A percentile compares a stretch with the other conserved stretches of the same genome.
These are phyloP conservation scores for Collichthys lucidus DNA, from an alignment of 2,113 vertebrate species.

Conservation along the genomic window DNA sequence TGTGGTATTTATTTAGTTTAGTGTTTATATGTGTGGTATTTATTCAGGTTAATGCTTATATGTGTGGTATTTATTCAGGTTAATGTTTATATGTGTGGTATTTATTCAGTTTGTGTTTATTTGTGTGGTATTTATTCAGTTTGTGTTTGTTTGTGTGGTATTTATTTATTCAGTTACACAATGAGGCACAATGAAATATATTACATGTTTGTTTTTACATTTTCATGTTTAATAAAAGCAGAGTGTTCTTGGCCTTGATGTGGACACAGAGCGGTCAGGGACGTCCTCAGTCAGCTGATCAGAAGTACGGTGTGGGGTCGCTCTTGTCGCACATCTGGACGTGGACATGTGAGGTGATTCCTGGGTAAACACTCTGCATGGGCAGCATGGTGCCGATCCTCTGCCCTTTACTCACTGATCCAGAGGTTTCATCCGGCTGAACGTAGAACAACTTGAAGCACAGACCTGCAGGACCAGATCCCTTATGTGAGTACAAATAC, in stretches of 20 bases:
- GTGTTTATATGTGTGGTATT: too few species aligned
- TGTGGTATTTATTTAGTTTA: too few species aligned
- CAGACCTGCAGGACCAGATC: conserved; percentile 38
- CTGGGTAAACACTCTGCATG: conserved; percentile 60
- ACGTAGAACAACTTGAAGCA: conserved; percentile 70
- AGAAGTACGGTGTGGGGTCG: conserved; percentile 48
- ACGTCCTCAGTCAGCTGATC: background rate
- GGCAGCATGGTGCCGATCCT: conserved; percentile 68
- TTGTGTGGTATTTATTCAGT: too few species aligned
- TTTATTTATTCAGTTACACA: too few species aligned
- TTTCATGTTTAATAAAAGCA: background rate
- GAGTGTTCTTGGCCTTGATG: too few species aligned
- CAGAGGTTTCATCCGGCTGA: conserved; percentile 9
- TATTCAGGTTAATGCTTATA: too few species aligned
- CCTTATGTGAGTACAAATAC: background rate
- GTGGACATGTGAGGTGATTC: conserved; percentile 68
- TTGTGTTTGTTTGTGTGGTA: too few species aligned
- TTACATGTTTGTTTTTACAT: too few species aligned
- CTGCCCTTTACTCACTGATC: conserved; percentile 5
- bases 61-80: too few species aligned
- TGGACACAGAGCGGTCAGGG: background rate
- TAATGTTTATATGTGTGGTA: too few species aligned
- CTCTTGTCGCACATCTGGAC: conserved; percentile 63
- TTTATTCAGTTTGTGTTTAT: too few species aligned
- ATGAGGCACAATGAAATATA: too few species aligned